These are phyloP conservation scores for Mylabris phalerata DNA, from an alignment of 1,140 invertebrate species.

Conservation along the genomic window DNA sequence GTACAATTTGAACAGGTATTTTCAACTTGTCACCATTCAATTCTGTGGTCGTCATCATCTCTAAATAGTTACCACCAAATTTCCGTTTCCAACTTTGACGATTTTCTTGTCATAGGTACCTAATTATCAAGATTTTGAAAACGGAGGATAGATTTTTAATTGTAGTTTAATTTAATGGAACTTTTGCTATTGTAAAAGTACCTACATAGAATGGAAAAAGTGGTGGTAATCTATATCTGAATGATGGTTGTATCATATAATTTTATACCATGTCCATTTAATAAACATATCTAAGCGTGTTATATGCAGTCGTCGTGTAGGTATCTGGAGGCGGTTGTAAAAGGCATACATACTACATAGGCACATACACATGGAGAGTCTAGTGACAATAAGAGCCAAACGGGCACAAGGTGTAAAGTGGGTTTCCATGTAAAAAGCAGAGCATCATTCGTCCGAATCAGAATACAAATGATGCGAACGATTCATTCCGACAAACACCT, in stretches of 20 bases:
- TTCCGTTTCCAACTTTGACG: no score
- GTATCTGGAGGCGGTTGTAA: constrained; percentile 27
- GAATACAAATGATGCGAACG: constrained; percentile 43
- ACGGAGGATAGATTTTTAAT: no score
- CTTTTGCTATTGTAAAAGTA: no score
- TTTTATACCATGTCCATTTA: constrained; percentile 40
- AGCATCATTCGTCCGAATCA: constrained; percentile 42
- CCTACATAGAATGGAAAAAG: no score
- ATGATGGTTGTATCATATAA: not conserved
- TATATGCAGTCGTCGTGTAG: constrained; percentile 23
- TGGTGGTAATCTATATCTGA: no score
- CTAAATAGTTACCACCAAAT: no score
- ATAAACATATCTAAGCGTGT: constrained; percentile 39
- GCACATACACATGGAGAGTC: constrained; percentile 17
- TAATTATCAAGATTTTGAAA: no score
- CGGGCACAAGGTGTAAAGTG: constrained; percentile 39
- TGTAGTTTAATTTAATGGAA: no score
- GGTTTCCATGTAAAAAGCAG: constrained; percentile 43
- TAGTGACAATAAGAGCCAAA: constrained; percentile 34
- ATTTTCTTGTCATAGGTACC: no score
- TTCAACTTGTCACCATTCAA: no score
- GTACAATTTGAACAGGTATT: no score
- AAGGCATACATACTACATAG: not conserved
- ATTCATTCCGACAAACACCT: constrained; percentile 44
- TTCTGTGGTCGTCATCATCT: no score